Evolutionary conservation across 2,113 vertebrate species (phyloP).

Genomic region (Hydrolagus affinis): DNA sequence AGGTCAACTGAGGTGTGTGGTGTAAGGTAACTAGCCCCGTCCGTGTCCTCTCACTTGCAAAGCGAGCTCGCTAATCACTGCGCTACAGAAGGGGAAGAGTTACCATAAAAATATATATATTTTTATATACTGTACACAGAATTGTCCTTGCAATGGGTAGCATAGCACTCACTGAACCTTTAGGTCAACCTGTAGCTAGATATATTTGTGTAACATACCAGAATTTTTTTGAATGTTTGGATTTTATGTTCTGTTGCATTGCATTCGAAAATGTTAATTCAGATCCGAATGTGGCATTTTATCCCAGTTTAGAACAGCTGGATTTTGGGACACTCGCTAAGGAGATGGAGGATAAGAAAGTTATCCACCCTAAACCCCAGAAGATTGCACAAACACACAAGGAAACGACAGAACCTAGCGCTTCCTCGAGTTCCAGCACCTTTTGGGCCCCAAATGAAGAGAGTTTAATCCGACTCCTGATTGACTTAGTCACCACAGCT

Average conservation of each 20-base stretch:
- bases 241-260: constrained; percentile 2
- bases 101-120: too few species aligned
- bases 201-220: background rate
- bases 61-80: too few species aligned
- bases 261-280: background rate
- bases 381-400: background rate
- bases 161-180: too few species aligned
- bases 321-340: background rate
- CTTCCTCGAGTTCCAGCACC: background rate
- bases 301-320: background rate
- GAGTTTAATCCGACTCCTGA: background rate
- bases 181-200: too few species aligned
- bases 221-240: background rate
- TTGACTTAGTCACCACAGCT: constrained; percentile 21
- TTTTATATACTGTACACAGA: too few species aligned
- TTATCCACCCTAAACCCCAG: background rate
- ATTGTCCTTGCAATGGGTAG: too few species aligned
- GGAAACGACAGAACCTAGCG: background rate
- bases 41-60: too few species aligned
- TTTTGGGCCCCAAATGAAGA: background rate
- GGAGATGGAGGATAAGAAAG: constrained; percentile 29
- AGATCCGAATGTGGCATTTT: background rate
- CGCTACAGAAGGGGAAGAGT: too few species aligned
- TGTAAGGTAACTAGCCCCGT: too few species aligned
- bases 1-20: too few species aligned